phyloP scores from a whole-genome alignment of 2,888 invertebrate genomes.

The Gandaritis pyraliata region DNA sequence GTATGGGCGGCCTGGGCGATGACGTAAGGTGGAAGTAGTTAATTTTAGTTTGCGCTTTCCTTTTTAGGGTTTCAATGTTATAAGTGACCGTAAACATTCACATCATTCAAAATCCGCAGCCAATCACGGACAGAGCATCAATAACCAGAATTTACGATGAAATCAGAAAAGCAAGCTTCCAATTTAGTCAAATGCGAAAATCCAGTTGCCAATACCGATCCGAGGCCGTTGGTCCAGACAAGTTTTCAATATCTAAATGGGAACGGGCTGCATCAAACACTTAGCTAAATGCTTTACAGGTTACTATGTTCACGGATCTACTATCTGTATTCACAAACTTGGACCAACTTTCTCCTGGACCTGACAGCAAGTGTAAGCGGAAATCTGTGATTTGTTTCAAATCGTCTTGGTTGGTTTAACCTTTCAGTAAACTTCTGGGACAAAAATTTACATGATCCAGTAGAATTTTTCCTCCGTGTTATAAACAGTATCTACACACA shows the following conservation, averaged over 20 bases:
- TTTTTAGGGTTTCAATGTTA: no score
- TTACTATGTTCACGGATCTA: constrained; percentile 55
- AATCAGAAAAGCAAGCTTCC: constrained; percentile 31
- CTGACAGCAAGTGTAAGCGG: background rate
- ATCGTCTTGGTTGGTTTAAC: background rate
- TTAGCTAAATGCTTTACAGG: constrained; percentile 71
- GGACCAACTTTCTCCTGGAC: constrained; percentile 34
- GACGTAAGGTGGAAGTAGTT: no score
- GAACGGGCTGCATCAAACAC: constrained; percentile 66
- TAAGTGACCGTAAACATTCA: background rate
- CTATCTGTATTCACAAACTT: constrained; percentile 36
- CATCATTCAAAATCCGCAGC: constrained; percentile 8
- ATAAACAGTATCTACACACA: no score
- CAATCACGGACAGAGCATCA: constrained; percentile 19
- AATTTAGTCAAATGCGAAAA: constrained; percentile 42
- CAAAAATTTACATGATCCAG: no score
- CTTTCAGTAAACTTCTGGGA: no score
- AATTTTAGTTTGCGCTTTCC: no score
- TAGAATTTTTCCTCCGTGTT: no score
- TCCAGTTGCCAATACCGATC: constrained; percentile 41
- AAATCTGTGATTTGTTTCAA: background rate
- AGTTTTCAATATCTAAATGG: constrained; percentile 75
- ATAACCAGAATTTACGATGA: constrained; percentile 20
- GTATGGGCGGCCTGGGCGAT: no score
- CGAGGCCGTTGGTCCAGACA: constrained; percentile 49